These are phyloP conservation scores for Trilocha varians DNA, from an alignment of 2,888 invertebrate genomes.

Conservation along the genomic window DNA sequence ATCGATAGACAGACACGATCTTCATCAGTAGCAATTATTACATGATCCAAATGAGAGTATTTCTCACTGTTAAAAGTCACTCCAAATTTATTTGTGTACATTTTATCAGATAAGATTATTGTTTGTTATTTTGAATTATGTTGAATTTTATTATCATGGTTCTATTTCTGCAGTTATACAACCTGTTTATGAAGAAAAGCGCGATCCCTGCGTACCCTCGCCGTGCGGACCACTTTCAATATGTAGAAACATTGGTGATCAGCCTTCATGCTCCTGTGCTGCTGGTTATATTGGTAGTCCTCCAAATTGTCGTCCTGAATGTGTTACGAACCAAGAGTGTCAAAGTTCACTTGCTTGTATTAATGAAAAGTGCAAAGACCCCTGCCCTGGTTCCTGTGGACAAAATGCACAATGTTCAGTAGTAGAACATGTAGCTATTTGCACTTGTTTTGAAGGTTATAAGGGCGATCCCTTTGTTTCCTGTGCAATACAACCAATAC, in stretches of 20 bases:
- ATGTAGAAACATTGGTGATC: conserved; percentile 69
- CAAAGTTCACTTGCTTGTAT: conserved; percentile 77
- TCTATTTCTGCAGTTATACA: conserved; percentile 34
- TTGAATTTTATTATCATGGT: conserved; percentile 1
- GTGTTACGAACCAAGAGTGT: conserved; percentile 79
- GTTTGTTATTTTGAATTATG: neutral
- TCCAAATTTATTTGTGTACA: no score
- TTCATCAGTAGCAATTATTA: no score
- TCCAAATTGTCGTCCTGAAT: conserved; percentile 79
- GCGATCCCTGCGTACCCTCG: conserved; percentile 78
- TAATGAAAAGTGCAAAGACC: conserved; percentile 76
- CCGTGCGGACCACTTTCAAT: conserved; percentile 78
- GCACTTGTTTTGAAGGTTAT: conserved; percentile 72
- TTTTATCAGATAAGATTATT: no score
- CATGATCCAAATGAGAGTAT: no score
- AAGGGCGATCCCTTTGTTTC: conserved; percentile 76
- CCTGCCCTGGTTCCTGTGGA: conserved; percentile 81
- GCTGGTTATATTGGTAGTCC: conserved; percentile 76
- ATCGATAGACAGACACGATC: no score
- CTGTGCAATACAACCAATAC: conserved; percentile 42
- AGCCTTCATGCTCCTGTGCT: conserved; percentile 76
- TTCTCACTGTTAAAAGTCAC: no score
- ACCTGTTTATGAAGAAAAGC: conserved; percentile 46
- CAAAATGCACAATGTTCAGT: conserved; percentile 71
- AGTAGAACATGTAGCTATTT: conserved; percentile 76